Evolutionary conservation across 1,140 invertebrate genomes (phyloP).

Genomic region (Drosophila persimilis): DNA sequence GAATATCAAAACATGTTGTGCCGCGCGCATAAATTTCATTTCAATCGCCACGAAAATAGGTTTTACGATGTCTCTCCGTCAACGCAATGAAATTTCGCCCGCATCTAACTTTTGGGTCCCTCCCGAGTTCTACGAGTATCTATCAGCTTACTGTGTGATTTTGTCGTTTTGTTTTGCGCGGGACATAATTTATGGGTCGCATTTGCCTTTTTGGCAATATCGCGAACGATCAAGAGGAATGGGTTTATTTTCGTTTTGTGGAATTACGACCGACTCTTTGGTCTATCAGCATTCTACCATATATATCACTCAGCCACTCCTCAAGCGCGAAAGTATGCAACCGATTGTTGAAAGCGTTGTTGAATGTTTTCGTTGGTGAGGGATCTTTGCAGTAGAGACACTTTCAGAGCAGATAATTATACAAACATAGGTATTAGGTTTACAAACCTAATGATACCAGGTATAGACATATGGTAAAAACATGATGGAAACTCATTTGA

Average conservation of each 20-base stretch:
- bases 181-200: conserved; percentile 63
- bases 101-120: conserved; percentile 25
- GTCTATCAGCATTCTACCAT: not conserved
- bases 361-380: no score
- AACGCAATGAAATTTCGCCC: conserved; percentile 13
- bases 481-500: no score
- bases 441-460: no score
- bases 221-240: conserved; percentile 25
- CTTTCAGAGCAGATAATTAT: no score
- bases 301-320: not conserved
- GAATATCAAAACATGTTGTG: conserved; percentile 72
- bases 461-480: no score
- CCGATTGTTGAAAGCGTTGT: not conserved
- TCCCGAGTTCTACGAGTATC: not conserved
- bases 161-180: conserved; percentile 19
- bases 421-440: no score
- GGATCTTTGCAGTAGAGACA: not conserved
- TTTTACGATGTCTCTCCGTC: conserved; percentile 65
- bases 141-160: conserved; percentile 19
- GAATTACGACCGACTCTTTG: conserved; percentile 41
- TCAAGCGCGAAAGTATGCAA: conserved; percentile 61
- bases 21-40: conserved; percentile 69
- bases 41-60: conserved; percentile 69
- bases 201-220: conserved; percentile 67
- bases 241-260: conserved; percentile 13